phyloP scores from a whole-genome alignment of 2,888 invertebrate species.

The Aleiodes testaceus region DNA sequence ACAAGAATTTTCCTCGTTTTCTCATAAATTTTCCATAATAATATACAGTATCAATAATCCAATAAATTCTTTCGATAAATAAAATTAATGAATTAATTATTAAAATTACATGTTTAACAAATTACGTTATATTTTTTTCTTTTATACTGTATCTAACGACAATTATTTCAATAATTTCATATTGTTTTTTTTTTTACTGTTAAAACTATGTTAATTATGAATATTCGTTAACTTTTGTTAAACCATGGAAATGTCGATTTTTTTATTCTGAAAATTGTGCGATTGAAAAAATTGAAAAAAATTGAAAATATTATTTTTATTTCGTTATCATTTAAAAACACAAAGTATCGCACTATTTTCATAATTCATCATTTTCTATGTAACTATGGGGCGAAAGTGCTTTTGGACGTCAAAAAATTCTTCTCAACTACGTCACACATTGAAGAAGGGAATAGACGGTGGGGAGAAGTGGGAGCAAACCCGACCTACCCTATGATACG shows the following conservation, averaged over 20 bases:
- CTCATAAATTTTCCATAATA: slow-evolving; percentile 49
- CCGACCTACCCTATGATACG: slow-evolving; percentile 31
- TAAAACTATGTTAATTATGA: slow-evolving; percentile 45
- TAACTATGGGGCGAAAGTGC: not conserved
- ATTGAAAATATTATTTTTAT: too few species aligned
- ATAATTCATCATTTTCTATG: not conserved
- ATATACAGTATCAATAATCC: slow-evolving; percentile 56
- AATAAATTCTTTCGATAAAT: slow-evolving; percentile 48
- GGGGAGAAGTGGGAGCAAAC: slow-evolving; percentile 8
- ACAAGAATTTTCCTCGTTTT: slow-evolving; percentile 68
- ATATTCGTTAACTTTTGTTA: slow-evolving; percentile 36
- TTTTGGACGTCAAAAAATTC: slow-evolving; percentile 19
- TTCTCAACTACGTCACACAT: slow-evolving; percentile 9
- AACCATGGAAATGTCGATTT: slow-evolving; percentile 39
- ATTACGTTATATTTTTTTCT: slow-evolving; percentile 60
- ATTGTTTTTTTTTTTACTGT: slow-evolving; percentile 41
- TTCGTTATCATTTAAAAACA: too few species aligned
- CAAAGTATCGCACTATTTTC: too few species aligned
- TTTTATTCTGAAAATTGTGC: slow-evolving; percentile 44
- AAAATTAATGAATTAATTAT: slow-evolving; percentile 52
- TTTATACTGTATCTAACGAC: slow-evolving; percentile 60
- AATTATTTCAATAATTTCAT: slow-evolving; percentile 59
- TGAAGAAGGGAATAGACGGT: not conserved
- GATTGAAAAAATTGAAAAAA: too few species aligned
- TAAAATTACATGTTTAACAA: slow-evolving; percentile 69